A percentile compares a stretch with the other conserved stretches of the same genome.
Evolutionary conservation across 1,140 invertebrate genomes (phyloP).

Genomic region (Hycleus phaleratus): DNA sequence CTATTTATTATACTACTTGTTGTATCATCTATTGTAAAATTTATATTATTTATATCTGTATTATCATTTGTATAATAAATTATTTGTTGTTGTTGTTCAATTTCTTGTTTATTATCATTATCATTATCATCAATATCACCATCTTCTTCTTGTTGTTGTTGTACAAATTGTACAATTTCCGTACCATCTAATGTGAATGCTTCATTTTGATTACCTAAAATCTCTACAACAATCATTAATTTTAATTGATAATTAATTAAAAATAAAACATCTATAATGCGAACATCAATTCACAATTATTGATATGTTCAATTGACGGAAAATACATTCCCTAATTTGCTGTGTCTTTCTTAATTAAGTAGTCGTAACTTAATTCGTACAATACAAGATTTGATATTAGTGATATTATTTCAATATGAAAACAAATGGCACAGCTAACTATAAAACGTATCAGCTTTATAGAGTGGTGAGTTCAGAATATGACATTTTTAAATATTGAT

Average conservation of each 20-base stretch:
- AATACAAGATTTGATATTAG: too few species aligned
- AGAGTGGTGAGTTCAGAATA: too few species aligned
- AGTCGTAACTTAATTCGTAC: too few species aligned
- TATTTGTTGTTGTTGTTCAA: constrained; percentile 13
- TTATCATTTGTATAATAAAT: constrained; percentile 12
- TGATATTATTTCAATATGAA: too few species aligned
- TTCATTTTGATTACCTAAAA: not conserved
- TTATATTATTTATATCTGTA: not conserved
- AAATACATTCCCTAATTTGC: too few species aligned
- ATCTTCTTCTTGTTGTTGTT: constrained; percentile 5
- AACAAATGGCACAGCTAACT: too few species aligned
- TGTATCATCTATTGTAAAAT: constrained; percentile 3
- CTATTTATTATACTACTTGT: not conserved
- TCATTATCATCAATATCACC: not conserved
- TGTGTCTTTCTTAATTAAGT: too few species aligned
- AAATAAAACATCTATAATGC: constrained; percentile 7
- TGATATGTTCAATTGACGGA: too few species aligned
- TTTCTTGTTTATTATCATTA: constrained; percentile 3
- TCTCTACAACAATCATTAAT: not conserved
- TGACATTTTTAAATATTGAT: too few species aligned
- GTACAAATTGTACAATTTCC: constrained; percentile 13
- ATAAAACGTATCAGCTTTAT: too few species aligned
- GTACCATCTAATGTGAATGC: constrained; percentile 4
- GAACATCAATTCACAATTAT: too few species aligned
- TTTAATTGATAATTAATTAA: not conserved